Base-by-base conservation (phyloP, 2,888 invertebrate species). In the Hirtodrosophila cameraria region DNA sequence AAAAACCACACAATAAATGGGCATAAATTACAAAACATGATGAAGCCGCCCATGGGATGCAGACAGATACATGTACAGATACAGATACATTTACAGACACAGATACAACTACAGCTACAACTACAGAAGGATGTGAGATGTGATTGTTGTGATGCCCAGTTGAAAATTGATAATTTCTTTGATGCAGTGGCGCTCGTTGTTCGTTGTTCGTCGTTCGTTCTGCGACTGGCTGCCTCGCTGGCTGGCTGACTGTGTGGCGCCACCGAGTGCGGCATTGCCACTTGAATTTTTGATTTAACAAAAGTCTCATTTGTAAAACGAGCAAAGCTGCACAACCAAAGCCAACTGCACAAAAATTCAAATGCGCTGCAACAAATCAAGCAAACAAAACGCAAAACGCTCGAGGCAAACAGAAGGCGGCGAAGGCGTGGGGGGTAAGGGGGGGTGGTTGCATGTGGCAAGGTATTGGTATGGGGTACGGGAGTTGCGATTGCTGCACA, bases 221-320 rank as follows among this genome's bases (percentile, higher is more conserved):
- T n/a, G n/a, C n/a, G n/a, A n/a, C 45, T 12, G 8, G 13, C 50
- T 9, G 53, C n/a, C 52, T 31, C 38, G 38, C 27, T 15, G 45
- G 6, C 42, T 38, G 42, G 8, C 55, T 70, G 70, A 53, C 73
- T 72, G 59, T 73, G 72, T 73, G 85, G 80, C 80, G 80, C 85
- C 80, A 73, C 49, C 77, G 76, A 81, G 80, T 81, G 80, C 80
- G 82, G 80, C 75, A 63, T 81, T 81, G 80, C 80, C 80, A 81
- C 80, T 81, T 81, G 80, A 81, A 81, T 81, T 84, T 84, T 84
- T 84, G 80, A 81, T 81, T 81, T 78, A 81, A 81, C 80, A 81
- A 81, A 80, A 75, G 65, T 70, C 85, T 82, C 75, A 81, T 81
- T 85, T 81, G 80, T 81, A 85, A 81, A 78, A 69, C 82, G 78